Base-by-base conservation (phyloP, 53 echinoderm and acorn worm genomes). In the Mesocentrotus franciscanus region DNA sequence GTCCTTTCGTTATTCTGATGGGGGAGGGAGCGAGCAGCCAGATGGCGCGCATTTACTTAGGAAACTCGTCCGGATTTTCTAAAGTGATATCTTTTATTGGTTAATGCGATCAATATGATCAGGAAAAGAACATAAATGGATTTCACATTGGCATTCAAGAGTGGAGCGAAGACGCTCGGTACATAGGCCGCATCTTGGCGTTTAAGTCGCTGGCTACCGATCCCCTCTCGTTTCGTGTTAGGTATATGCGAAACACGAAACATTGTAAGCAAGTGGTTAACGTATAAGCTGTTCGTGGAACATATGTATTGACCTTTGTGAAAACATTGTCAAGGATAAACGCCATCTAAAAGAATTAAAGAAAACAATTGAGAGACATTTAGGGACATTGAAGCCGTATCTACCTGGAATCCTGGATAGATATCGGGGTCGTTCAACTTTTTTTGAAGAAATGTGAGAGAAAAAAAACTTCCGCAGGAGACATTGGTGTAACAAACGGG, bases 11-110 rank as follows among this genome's bases (percentile, higher is more conserved):
- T 27, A 42, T 81, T 81, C 42, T 16, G 81, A 42, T 81, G 81
- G 81, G 81, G 14, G 8, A 64, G 49, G 64, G 64, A 64, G 64
- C 5, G 64, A n/a, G n/a, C 58, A 58, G 27, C n/a, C 87, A 87
- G 87, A 87, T 87, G 87, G 87, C 87, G 58, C 15, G 59, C 57
- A 59, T 87, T 87, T 87, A 87, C 87, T n/a, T 87, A n/a, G 58
- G 87, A 87, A 87, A 56, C 29, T 57, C 57, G 57, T 58, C 87
- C 27, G 58, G 13, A 27, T 87, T 87, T 87, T 58, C 10, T 11
- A 56, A 87, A 87, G 87, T 87, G 87, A 87, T 87, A 87, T 87
- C 87, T 87, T 87, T 87, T 57, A 87, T 87, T 87, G 87, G 87
- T 87, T 87, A 87, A 87, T 87, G 87, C 57, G 87, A 87, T 87